Evolutionary conservation across 2,113 vertebrate species (phyloP).

Genomic region (Baryphthengus martii): DNA sequence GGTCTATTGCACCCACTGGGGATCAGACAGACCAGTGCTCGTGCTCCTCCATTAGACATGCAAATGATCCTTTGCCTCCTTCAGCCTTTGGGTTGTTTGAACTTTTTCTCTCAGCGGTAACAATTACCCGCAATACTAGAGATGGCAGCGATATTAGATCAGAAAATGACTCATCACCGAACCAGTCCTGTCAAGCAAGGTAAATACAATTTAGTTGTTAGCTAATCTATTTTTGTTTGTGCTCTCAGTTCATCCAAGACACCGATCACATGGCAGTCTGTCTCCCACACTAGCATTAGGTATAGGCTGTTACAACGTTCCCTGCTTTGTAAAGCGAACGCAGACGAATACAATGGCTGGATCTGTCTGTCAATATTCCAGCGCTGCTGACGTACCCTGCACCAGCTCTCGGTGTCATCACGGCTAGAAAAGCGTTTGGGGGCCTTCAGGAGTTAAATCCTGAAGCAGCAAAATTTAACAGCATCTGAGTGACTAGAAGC

Average conservation of each 20-base stretch:
- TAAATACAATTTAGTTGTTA: slow-evolving; percentile 23
- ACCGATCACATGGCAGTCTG: slow-evolving; percentile 21
- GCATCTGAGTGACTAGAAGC: background rate
- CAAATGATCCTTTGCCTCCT: background rate
- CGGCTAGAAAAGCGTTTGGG: background rate
- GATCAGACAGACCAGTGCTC: background rate
- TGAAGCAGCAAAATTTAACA: background rate
- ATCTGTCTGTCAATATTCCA: slow-evolving; percentile 54
- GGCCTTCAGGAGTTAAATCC: background rate
- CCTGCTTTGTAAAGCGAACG: slow-evolving; percentile 2
- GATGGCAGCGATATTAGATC: background rate
- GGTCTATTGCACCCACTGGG: background rate
- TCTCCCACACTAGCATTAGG: background rate
- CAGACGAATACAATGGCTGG: slow-evolving; percentile 38
- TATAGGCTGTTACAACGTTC: background rate
- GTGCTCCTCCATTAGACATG: background rate
- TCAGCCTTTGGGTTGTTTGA: background rate
- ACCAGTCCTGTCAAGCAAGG: slow-evolving; percentile 26
- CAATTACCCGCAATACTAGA: background rate
- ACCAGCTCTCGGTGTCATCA: background rate
- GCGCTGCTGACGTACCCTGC: background rate
- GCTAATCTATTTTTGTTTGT: slow-evolving; percentile 68
- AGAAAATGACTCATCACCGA: slow-evolving; percentile 26
- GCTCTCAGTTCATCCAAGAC: slow-evolving; percentile 36
- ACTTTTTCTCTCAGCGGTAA: background rate